Percentiles rank a stretch among this genome's conserved stretches.
phyloP scores from a whole-genome alignment of 2,113 vertebrate genomes.

The Clarias gariepinus region DNA sequence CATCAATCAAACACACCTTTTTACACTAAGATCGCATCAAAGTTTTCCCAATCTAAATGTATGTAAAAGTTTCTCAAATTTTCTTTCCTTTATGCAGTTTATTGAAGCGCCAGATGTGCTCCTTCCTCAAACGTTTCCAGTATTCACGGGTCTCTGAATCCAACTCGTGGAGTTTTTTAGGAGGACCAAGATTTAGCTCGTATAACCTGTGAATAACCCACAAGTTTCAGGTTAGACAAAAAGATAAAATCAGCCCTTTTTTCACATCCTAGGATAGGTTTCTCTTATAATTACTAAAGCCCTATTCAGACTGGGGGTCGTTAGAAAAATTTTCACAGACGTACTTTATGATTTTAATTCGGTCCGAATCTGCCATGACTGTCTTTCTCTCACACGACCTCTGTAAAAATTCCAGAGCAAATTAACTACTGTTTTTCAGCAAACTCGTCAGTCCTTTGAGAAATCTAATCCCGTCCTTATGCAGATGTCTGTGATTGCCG shows the following conservation, averaged over 20 bases:
- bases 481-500: too few relatives aligned
- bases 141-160: slow-evolving; percentile 76
- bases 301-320: too few relatives aligned
- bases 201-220: slow-evolving; percentile 78
- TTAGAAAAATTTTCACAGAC: too few relatives aligned
- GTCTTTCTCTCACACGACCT: too few relatives aligned
- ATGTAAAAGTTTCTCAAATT: slow-evolving; percentile 59
- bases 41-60: not conserved
- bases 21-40: not conserved
- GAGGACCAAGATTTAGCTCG: slow-evolving; percentile 76
- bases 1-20: not conserved
- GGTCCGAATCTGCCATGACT: too few relatives aligned
- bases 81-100: slow-evolving; percentile 78
- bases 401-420: too few relatives aligned
- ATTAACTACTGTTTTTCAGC: too few relatives aligned
- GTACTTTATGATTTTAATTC: too few relatives aligned
- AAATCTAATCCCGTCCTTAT: too few relatives aligned
- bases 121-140: slow-evolving; percentile 83
- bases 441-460: too few relatives aligned
- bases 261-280: not conserved
- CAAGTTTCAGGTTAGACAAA: not conserved
- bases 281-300: not conserved
- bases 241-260: not conserved
- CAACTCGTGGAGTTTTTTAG: slow-evolving; percentile 79
- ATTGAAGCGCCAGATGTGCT: slow-evolving; percentile 83